These are phyloP conservation scores for Drosophila aff. DNA, from an alignment of 1,140 invertebrate species.

Conservation along the genomic window DNA sequence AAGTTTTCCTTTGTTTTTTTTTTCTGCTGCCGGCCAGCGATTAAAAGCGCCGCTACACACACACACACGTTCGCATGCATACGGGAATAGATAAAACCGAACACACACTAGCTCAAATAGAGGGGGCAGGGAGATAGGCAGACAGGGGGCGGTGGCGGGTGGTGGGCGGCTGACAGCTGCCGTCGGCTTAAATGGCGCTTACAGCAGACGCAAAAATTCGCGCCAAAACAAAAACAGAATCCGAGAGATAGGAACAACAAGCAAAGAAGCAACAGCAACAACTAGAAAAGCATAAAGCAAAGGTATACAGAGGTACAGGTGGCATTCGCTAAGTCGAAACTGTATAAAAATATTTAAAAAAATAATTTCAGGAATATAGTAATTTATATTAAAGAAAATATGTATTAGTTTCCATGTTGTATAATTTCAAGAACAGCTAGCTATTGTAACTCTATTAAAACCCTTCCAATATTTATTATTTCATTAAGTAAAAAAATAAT, in stretches of 20 bases:
- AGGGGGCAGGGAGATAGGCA: neutral
- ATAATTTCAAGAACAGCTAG: too few relatives aligned
- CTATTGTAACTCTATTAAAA: too few relatives aligned
- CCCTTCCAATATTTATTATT: too few relatives aligned
- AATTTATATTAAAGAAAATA: neutral
- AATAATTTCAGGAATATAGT: neutral
- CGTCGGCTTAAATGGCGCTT: constrained; percentile 61
- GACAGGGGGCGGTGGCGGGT: neutral
- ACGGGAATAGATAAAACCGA: constrained; percentile 39
- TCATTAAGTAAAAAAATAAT: too few relatives aligned
- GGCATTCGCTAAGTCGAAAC: neutral
- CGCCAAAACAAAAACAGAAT: constrained; percentile 56
- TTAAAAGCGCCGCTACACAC: constrained; percentile 53
- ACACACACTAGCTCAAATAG: constrained; percentile 17
- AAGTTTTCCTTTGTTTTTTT: neutral
- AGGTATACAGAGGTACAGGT: constrained; percentile 12
- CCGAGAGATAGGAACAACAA: constrained; percentile 35
- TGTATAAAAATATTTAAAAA: neutral
- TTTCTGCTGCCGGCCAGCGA: constrained; percentile 42
- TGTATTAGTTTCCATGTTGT: too few relatives aligned
- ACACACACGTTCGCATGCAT: constrained; percentile 18
- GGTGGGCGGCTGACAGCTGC: constrained; percentile 47
- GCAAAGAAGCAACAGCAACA: constrained; percentile 32
- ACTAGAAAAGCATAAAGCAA: constrained; percentile 45
- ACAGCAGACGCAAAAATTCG: constrained; percentile 54